Base-by-base conservation (phyloP, 1,140 invertebrate genomes). In the Prorops nasuta region DNA sequence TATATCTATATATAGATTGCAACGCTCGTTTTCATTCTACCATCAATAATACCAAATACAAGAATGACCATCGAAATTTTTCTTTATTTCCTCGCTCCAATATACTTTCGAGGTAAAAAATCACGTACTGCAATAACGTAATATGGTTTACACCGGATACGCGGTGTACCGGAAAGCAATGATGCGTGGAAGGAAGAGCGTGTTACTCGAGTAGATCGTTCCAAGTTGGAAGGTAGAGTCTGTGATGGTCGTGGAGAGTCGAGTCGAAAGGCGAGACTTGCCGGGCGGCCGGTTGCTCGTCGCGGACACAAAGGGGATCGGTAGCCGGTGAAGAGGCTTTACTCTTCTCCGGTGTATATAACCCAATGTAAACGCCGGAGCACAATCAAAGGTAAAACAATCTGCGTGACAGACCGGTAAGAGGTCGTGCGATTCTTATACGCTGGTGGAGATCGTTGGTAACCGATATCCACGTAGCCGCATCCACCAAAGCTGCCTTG, bases 361-460 rank as follows among this genome's bases (percentile, higher is more conserved):
- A 54, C 44, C 49, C 56, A 47, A 45, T 55, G 56, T 57, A 54
- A 54, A 53, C 39, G 19, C 8, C 18, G 35, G 39, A 12, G 32
- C 17, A 60, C 62, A 61, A 67, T 72, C 61, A 64, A 64, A 66
- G 52, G 72, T 74, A 75, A 75, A 71, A 75, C 53, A 69, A 75
- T 71, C 67, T 41, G 63, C 70, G 65, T 71, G 67, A 72, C 69
- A 61, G 49, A 56, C 38, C 53, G 45, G 54, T 56, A 51, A 58
- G 44, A 18, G 36, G 36, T 46, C 35, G 48, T 51, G 56, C 56
- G 51, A 49, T 50, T 58, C 56, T 46, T 17, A 21, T 35, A 28
- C 47, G 37, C 19, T 40, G 31, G 32, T 28, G 37, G 56, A 60
- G 63, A 59, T 56, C 47, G 47, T 41, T 48, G 56, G 69, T 72